Base-by-base conservation (phyloP, 2,797 vertebrate genomes). In the Scyliorhinus canicula region DNA sequence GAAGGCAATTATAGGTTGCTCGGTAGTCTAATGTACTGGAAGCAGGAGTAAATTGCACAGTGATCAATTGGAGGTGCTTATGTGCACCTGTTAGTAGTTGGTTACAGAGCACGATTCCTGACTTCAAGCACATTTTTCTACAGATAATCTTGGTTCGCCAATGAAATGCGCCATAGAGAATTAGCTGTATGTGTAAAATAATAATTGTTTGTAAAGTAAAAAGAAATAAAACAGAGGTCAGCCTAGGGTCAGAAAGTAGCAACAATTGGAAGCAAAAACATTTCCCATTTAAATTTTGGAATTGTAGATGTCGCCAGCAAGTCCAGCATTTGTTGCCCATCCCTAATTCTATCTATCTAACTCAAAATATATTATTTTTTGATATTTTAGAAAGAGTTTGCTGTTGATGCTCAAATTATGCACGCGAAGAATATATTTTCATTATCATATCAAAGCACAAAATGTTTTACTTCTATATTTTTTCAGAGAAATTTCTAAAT, bases 51-150 rank as follows among this genome's bases (percentile, higher is more conserved):
- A 63, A 91, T 91, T 91, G 60, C 60, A 44, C 21, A 8, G 57
- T 65, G 88, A 91, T 63, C 88, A 91, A n/a, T 63, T 40, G 40
- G 88, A 91, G 60, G 88, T 91, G 88, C 24, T 65, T 91, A n/a
- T 26, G 8, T 63, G 88, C 79, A 47, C 6, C 44, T 82, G 21
- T 82, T 82, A 26, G 79, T 82, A 26, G 44, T 8, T 65, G 35
- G 88, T 35, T 91, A 63, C 19, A 8, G 19, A 91, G 55, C 86
- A 90, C 55, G 0, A 60, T 90, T 90, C 86, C 52, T n/a, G 55
- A 40, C 31, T 90, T 90, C 35, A 60, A 55, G 14, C n/a, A n/a
- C n/a, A 44, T 63, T 65, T 91, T 8, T 14, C 40, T 40, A 24
- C n/a, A 65, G 44, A 11, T 91, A 26, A 24, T 44, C 60, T 65